Evolutionary conservation across 2,888 invertebrate species (phyloP).

Genomic region (Tetranychus truncatus): DNA sequence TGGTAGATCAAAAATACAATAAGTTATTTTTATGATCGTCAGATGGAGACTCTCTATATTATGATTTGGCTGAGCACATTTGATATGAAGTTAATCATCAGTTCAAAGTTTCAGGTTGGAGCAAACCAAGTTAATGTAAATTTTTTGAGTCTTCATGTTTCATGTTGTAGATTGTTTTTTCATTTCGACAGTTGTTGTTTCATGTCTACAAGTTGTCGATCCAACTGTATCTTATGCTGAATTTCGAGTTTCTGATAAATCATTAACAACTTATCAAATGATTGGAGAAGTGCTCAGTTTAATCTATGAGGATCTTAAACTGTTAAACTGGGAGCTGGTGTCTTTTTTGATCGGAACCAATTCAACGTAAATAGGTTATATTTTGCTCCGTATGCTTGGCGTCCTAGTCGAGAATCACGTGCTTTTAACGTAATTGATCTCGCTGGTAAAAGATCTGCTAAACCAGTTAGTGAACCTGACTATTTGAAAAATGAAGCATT

Average conservation of each 20-base stretch:
- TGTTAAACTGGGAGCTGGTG: constrained; percentile 83
- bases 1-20: too few relatives aligned
- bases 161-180: too few relatives aligned
- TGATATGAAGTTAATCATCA: too few relatives aligned
- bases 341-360: constrained; percentile 78
- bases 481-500: constrained; percentile 73
- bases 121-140: too few relatives aligned
- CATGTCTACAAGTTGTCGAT: constrained; percentile 44
- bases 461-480: constrained; percentile 30
- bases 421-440: constrained; percentile 72
- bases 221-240: constrained; percentile 75
- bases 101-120: too few relatives aligned
- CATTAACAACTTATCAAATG: constrained; percentile 84
- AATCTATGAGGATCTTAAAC: constrained; percentile 71
- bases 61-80: too few relatives aligned
- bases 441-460: constrained; percentile 35
- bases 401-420: constrained; percentile 49
- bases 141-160: too few relatives aligned
- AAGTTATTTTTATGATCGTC: too few relatives aligned
- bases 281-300: constrained; percentile 80
- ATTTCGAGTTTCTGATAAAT: constrained; percentile 65
- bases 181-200: too few relatives aligned
- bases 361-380: constrained; percentile 55
- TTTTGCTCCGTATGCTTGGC: constrained; percentile 71
- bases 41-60: too few relatives aligned